These are phyloP conservation scores for Drosophila neocordata DNA, from an alignment of 1,140 invertebrate genomes.

Conservation along the genomic window DNA sequence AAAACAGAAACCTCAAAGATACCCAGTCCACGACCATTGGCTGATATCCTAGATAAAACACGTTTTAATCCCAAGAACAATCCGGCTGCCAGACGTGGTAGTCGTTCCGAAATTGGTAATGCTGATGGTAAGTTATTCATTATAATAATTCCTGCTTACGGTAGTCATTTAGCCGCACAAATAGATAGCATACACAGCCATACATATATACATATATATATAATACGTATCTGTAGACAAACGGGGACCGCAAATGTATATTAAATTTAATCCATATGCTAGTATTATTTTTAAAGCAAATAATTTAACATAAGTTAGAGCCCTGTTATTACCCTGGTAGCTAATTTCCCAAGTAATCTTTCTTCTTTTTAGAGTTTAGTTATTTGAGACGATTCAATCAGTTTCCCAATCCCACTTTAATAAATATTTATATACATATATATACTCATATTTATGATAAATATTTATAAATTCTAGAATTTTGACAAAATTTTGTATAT, in stretches of 20 bases:
- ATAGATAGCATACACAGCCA: not conserved
- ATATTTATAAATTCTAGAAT: no score
- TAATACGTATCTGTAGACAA: constrained; percentile 61
- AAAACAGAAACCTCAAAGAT: constrained; percentile 74
- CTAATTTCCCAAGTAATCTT: not conserved
- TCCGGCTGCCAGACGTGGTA: constrained; percentile 65
- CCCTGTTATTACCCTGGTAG: no score
- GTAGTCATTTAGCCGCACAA: constrained; percentile 36
- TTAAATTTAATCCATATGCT: not conserved
- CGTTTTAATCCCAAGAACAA: constrained; percentile 69
- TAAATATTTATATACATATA: no score
- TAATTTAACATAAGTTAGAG: no score
- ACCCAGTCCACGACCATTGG: constrained; percentile 75
- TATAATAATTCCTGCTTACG: constrained; percentile 25
- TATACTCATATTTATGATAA: no score
- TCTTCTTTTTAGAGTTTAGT: no score
- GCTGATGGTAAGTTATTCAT: constrained; percentile 63
- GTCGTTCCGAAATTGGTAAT: constrained; percentile 48
- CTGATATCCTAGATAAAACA: constrained; percentile 75
- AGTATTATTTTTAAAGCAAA: no score
- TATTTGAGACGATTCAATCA: no score
- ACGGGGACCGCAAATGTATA: constrained; percentile 45
- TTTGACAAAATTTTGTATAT: no score
- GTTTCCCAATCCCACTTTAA: no score
- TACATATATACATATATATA: constrained; percentile 45